A percentile compares a stretch with the other conserved stretches of the same genome.
phyloP scores from a whole-genome alignment of 2,888 invertebrate species.

The Leucozona laternaria region DNA sequence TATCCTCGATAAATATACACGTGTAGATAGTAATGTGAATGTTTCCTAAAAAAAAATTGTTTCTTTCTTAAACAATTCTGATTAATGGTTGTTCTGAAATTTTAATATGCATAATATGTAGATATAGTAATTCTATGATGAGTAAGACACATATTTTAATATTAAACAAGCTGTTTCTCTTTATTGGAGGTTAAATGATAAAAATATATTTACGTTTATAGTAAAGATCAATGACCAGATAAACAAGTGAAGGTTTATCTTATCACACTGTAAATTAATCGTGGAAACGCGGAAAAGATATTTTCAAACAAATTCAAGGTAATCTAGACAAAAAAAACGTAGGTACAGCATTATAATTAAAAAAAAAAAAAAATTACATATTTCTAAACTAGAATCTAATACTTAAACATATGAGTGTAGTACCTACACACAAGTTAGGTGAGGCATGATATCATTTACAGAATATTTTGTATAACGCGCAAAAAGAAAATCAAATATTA shows the following conservation, averaged over 20 bases:
- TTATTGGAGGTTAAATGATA: conserved; percentile 31
- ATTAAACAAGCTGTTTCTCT: background rate
- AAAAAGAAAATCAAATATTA: too few relatives aligned
- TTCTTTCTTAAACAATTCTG: background rate
- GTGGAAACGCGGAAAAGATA: conserved; percentile 24
- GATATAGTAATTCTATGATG: background rate
- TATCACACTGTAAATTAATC: conserved; percentile 18
- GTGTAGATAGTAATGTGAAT: too few relatives aligned
- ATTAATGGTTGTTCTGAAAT: background rate
- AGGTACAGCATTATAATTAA: too few relatives aligned
- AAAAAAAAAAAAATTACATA: background rate
- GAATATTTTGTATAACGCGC: too few relatives aligned
- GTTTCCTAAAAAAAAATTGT: background rate
- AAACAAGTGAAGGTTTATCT: conserved; percentile 31
- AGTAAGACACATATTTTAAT: background rate
- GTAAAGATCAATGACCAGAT: conserved; percentile 21
- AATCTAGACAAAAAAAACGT: background rate
- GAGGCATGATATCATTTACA: background rate
- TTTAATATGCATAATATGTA: too few relatives aligned
- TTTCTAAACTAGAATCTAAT: background rate
- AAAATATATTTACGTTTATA: background rate
- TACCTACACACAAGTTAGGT: background rate
- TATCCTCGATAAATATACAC: background rate
- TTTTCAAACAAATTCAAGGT: conserved; percentile 20
- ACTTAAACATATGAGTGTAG: background rate